phyloP scores from a whole-genome alignment of 2,113 vertebrate genomes.

The Himantopus leucocephalus region DNA sequence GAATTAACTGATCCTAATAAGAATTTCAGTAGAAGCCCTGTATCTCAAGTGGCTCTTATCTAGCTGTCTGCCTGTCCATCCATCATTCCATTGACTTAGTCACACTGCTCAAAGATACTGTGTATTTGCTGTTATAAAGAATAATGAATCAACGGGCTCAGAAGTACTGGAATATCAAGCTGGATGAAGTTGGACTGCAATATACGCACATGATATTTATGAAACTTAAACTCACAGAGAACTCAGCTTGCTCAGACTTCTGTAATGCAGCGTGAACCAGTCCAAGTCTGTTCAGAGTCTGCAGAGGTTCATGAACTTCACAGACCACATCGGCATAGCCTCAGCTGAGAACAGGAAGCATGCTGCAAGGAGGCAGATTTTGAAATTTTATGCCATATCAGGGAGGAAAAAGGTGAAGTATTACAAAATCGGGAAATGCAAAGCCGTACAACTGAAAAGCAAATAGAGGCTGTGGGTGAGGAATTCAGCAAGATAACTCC shows the following conservation, averaged over 20 bases:
- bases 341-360: background rate
- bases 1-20: background rate
- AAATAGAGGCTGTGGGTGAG: background rate
- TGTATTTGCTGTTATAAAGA: background rate
- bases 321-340: background rate
- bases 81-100: background rate
- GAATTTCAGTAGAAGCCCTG: background rate
- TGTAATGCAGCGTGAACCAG: background rate
- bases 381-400: background rate
- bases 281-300: background rate
- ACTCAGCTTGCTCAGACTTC: background rate
- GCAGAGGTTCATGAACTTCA: background rate
- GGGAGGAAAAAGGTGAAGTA: background rate
- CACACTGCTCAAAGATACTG: background rate
- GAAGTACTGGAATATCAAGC: background rate
- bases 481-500: background rate
- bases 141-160: background rate
- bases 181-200: background rate
- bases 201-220: background rate
- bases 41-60: background rate
- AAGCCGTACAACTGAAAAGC: background rate
- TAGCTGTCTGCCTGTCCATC: background rate
- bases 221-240: background rate
- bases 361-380: background rate
- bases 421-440: background rate